Conservation (phyloP, 2,797 vertebrate genomes). For the Microchirus variegatus region DNA sequence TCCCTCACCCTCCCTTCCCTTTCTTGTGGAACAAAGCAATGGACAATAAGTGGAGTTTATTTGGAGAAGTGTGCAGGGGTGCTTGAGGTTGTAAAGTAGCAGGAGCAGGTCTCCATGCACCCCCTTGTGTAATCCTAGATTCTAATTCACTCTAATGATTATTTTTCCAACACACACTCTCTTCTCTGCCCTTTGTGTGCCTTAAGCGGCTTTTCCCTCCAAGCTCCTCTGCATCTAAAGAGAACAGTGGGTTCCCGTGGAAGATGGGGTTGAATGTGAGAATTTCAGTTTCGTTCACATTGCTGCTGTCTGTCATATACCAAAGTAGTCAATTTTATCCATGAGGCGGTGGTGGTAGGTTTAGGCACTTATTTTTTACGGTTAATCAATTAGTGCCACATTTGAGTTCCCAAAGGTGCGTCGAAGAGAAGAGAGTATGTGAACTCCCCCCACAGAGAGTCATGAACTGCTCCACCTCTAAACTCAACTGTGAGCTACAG, state of each 20-base stretch:
- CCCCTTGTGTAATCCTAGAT: constrained; percentile 71
- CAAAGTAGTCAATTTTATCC: constrained; percentile 1
- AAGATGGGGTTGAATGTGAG: constrained; percentile 23
- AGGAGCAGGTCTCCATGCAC: constrained; percentile 40
- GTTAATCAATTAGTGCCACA: too few species aligned
- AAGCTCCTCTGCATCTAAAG: constrained; percentile 54
- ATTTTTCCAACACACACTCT: constrained; percentile 71
- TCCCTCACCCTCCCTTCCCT: constrained; percentile 12
- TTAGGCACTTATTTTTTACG: too few species aligned
- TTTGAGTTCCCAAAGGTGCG: too few species aligned
- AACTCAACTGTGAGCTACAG: too few species aligned
- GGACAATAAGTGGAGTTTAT: constrained; percentile 72
- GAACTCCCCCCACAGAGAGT: too few species aligned
- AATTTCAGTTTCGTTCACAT: constrained; percentile 40
- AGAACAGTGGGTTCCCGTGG: constrained; percentile 51
- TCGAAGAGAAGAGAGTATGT: too few species aligned
- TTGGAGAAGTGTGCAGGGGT: constrained; percentile 56
- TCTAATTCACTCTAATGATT: constrained; percentile 80
- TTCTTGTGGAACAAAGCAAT: constrained; percentile 52
- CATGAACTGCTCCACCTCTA: too few species aligned
- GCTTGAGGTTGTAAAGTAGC: constrained; percentile 48
- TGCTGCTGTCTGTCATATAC: constrained; percentile 16
- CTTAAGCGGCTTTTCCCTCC: constrained; percentile 60
- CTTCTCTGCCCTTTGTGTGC: constrained; percentile 56
- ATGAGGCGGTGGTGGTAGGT: neutral